Conservation (phyloP, 2,888 invertebrate genomes). For the Lasioglossum figueresi region DNA sequence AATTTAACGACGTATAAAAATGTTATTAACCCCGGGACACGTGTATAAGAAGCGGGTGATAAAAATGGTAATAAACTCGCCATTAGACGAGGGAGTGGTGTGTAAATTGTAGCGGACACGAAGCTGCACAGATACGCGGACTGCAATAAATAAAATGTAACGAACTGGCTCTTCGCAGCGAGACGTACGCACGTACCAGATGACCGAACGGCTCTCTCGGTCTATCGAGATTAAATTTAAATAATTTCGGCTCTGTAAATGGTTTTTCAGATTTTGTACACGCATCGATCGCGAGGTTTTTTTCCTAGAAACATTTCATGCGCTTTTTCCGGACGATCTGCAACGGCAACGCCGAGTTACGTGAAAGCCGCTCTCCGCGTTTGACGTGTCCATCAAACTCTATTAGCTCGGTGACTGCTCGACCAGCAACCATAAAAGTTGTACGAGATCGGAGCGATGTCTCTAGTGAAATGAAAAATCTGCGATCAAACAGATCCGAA, state of each 20-base stretch:
- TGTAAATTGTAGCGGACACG: not conserved
- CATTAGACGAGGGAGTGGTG: not conserved
- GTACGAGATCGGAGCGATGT: not conserved
- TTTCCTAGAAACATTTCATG: not conserved
- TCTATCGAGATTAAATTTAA: not conserved
- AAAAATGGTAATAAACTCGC: slow-evolving; percentile 10
- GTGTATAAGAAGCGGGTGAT: not conserved
- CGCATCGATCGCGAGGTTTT: not conserved
- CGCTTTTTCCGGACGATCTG: not conserved
- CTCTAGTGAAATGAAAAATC: not conserved
- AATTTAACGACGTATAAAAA: slow-evolving; percentile 31
- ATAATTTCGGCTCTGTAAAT: not conserved
- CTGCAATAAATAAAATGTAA: not conserved
- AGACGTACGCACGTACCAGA: no score
- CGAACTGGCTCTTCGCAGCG: not conserved
- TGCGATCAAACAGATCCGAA: not conserved
- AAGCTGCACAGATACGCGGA: not conserved
- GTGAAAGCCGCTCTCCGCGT: not conserved
- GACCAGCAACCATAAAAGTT: not conserved
- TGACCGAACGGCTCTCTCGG: not conserved
- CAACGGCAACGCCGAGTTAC: not conserved
- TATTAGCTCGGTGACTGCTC: not conserved
- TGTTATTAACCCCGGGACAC: slow-evolving; percentile 15
- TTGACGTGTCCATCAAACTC: not conserved
- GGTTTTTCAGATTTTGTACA: not conserved